Conservation (phyloP, 2,797 vertebrate species). For the Ptychobarbus kaznakovi region DNA sequence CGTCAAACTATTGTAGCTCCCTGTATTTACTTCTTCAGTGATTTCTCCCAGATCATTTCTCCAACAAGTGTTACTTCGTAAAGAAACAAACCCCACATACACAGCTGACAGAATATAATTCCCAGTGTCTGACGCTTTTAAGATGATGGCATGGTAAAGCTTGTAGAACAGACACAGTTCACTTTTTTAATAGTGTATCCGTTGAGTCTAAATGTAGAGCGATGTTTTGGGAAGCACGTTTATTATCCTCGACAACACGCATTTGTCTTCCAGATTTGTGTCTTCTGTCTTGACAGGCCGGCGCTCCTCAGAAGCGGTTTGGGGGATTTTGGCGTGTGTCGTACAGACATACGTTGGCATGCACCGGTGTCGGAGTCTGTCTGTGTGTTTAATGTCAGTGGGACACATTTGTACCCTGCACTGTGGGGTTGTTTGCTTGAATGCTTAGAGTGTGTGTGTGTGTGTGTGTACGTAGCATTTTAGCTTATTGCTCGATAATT, state of each 20-base stretch:
- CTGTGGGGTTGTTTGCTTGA: background rate
- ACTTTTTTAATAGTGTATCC: slow-evolving; percentile 9
- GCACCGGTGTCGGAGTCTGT: slow-evolving; percentile 35
- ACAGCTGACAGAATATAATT: background rate
- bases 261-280: slow-evolving; percentile 20
- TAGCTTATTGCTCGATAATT: background rate
- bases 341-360: background rate
- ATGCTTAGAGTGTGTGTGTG: slow-evolving; percentile 7
- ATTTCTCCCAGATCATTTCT: background rate
- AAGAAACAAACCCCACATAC: background rate
- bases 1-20: background rate
- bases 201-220: background rate
- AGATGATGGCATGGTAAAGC: slow-evolving; percentile 4
- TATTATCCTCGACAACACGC: slow-evolving; percentile 6
- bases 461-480: slow-evolving; percentile 9
- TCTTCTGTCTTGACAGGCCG: slow-evolving; percentile 1
- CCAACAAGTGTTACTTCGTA: background rate
- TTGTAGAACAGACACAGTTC: slow-evolving; percentile 1
- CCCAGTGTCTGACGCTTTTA: background rate
- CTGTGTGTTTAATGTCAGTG: slow-evolving; percentile 2
- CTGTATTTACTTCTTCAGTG: background rate
- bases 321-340: background rate
- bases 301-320: background rate
- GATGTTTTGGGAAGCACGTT: background rate
- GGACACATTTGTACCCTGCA: slow-evolving; percentile 6